phyloP scores from a whole-genome alignment of 2,888 invertebrate species.

The Ischnus inquisitorius region DNA sequence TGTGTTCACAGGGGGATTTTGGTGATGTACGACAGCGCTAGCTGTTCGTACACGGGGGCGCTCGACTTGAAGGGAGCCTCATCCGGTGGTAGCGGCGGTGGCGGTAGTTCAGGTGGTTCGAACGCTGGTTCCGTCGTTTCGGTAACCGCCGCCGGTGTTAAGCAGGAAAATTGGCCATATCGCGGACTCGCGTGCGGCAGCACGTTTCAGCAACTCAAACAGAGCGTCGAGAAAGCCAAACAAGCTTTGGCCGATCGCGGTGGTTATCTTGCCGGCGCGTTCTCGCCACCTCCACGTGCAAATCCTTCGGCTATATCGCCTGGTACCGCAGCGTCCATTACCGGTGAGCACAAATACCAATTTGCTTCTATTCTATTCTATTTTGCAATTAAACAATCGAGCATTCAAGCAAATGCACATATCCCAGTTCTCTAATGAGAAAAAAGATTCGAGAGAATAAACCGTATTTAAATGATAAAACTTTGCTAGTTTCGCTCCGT shows the following conservation, averaged over 20 bases:
- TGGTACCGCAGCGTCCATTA: conserved; percentile 79
- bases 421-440: neutral
- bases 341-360: conserved; percentile 79
- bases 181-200: conserved; percentile 91
- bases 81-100: conserved; percentile 78
- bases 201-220: conserved; percentile 95
- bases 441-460: neutral
- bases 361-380: neutral
- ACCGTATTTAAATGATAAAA: neutral
- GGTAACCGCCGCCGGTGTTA: conserved; percentile 83
- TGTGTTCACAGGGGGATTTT: conserved; percentile 81
- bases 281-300: conserved; percentile 84
- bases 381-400: too few species aligned
- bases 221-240: conserved; percentile 96
- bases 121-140: conserved; percentile 68
- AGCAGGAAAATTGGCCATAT: conserved; percentile 87
- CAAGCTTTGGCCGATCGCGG: conserved; percentile 89
- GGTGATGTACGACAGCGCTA: conserved; percentile 94
- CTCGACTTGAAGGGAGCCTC: conserved; percentile 92
- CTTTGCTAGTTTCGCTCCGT: neutral
- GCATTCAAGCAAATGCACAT: too few species aligned
- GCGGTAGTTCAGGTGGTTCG: conserved; percentile 72
- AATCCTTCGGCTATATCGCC: conserved; percentile 83
- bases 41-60: conserved; percentile 96
- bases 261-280: conserved; percentile 83